phyloP scores from a whole-genome alignment of 2,113 vertebrate genomes.

The Cisticola juncidis region DNA sequence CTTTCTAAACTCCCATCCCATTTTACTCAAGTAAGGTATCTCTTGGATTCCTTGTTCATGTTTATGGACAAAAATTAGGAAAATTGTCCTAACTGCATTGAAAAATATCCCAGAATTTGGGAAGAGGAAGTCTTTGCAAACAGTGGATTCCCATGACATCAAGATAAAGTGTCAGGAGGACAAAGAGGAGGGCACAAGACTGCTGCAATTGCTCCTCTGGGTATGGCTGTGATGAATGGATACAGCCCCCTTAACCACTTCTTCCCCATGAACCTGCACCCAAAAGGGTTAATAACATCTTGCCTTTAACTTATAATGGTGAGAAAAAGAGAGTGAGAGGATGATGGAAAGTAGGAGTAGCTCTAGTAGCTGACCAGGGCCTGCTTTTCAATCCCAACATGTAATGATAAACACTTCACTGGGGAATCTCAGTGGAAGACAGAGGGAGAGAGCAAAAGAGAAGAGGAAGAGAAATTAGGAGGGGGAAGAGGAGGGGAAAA shows the following conservation, averaged over 20 bases:
- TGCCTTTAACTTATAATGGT: not conserved
- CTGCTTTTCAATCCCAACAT: not conserved
- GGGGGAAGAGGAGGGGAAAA: not conserved
- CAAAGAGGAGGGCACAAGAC: not conserved
- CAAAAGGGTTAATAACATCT: not conserved
- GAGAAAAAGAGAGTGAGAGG: not conserved
- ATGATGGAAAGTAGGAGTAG: not conserved
- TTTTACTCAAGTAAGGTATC: not conserved
- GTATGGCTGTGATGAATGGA: accelerated
- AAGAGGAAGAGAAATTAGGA: not conserved
- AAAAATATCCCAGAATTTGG: not conserved
- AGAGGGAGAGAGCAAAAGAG: not conserved
- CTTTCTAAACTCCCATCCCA: not conserved
- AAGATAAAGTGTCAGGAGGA: not conserved
- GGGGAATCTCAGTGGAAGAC: not conserved
- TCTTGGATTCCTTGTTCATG: not conserved
- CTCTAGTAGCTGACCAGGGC: not conserved
- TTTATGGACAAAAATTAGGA: not conserved
- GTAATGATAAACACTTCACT: not conserved
- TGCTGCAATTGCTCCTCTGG: not conserved
- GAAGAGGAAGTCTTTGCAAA: not conserved
- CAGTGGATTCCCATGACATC: not conserved
- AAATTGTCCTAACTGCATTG: not conserved
- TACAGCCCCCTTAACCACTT: not conserved
- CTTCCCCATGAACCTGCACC: not conserved